Percentiles rank a stretch among this genome's conserved stretches.
phyloP scores from a whole-genome alignment of 2,797 vertebrate genomes.

The Halcyon badia region DNA sequence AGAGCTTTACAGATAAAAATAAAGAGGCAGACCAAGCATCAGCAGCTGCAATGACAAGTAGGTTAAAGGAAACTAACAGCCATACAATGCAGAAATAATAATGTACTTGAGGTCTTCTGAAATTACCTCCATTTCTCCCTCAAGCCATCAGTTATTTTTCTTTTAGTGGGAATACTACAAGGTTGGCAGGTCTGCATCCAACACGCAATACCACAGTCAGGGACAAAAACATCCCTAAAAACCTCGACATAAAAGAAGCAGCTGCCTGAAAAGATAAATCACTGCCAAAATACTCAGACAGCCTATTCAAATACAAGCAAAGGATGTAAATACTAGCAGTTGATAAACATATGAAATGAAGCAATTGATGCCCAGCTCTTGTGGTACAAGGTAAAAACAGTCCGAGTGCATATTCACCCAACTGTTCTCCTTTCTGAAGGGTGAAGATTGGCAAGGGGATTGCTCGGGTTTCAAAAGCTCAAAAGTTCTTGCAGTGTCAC shows the following conservation, averaged over 20 bases:
- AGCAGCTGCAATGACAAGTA: neutral
- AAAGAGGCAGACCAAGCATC: neutral
- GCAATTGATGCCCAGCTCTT: neutral
- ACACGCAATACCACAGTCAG: neutral
- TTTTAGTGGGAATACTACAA: neutral
- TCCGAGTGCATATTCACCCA: fast-evolving
- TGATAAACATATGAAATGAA: constrained; percentile 32
- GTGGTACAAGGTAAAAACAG: neutral
- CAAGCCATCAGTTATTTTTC: constrained; percentile 28
- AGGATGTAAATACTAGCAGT: constrained; percentile 31
- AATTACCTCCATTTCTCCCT: constrained; percentile 1
- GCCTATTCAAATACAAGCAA: constrained; percentile 29
- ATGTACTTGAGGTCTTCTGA: neutral
- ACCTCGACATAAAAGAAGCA: constrained; percentile 55
- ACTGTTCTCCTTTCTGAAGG: neutral
- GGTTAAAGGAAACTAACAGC: neutral
- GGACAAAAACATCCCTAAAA: constrained; percentile 46
- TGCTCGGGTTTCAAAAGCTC: neutral
- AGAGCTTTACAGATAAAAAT: constrained; percentile 15
- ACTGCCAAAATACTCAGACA: constrained; percentile 55
- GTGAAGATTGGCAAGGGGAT: neutral
- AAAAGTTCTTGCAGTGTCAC: neutral
- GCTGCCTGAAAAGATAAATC: constrained; percentile 66
- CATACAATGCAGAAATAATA: neutral
- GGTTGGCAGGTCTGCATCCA: neutral